A percentile compares a stretch with the other conserved stretches of the same genome.
phyloP scores from a whole-genome alignment of 2,797 vertebrate species.

The Anabas testudineus region DNA sequence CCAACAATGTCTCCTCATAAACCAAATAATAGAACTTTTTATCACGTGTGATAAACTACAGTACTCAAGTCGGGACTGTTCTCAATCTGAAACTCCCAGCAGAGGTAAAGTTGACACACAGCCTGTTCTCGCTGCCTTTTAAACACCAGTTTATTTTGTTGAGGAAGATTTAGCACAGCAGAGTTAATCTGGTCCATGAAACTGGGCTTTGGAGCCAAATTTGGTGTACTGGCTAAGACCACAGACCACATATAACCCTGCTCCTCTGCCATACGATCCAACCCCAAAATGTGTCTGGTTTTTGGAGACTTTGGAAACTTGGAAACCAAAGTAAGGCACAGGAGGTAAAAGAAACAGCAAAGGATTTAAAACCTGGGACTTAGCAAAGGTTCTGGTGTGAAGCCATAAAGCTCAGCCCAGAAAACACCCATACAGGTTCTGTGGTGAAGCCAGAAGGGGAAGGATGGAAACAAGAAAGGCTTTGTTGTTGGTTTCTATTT shows the following conservation, averaged over 20 bases:
- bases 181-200: slow-evolving; percentile 20
- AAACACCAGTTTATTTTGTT: background rate
- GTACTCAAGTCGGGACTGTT: slow-evolving; percentile 19
- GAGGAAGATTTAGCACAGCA: background rate
- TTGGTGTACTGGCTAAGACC: background rate
- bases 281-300: no score
- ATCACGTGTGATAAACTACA: background rate
- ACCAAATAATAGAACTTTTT: background rate
- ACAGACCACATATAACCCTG: background rate
- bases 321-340: no score
- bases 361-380: background rate
- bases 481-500: slow-evolving; percentile 37
- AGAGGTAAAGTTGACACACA: background rate
- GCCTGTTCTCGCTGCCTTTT: no score
- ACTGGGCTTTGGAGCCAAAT: slow-evolving; percentile 9
- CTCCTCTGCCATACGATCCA: background rate
- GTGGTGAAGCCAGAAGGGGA: background rate
- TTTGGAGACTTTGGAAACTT: no score
- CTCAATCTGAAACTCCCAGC: background rate
- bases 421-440: background rate
- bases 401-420: background rate
- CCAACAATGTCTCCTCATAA: background rate
- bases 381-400: background rate
- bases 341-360: no score
- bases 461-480: slow-evolving; percentile 32